Evolutionary conservation across 2,113 vertebrate genomes (phyloP).

Genomic region (Muntiacus reevesi): DNA sequence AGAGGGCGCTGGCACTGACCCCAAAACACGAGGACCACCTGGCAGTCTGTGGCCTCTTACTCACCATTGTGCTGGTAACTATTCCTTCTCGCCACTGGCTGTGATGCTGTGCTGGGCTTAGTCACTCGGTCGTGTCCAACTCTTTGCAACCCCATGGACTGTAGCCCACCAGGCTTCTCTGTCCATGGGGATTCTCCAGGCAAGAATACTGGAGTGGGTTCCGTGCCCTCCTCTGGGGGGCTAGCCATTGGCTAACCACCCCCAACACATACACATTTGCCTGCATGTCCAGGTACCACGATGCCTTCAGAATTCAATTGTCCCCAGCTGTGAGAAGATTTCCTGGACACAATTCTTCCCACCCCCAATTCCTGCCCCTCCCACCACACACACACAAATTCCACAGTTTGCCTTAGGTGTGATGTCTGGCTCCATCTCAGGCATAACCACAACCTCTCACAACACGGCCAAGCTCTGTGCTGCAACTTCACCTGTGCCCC

Average conservation of each 20-base stretch:
- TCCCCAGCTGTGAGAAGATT: neutral
- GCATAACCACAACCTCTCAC: neutral
- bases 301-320: neutral
- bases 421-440: neutral
- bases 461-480: neutral
- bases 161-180: neutral
- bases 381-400: too few species aligned
- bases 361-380: neutral
- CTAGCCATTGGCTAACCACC: neutral
- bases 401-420: too few species aligned
- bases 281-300: neutral
- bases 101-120: neutral
- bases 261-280: neutral
- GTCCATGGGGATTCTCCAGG: neutral
- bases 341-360: neutral
- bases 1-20: neutral
- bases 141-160: neutral
- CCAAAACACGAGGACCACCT: neutral
- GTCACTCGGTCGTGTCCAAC: neutral
- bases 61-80: accelerated
- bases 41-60: neutral
- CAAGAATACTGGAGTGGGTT: neutral
- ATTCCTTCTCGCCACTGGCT: neutral
- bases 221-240: accelerated
- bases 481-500: too few species aligned